Base-by-base conservation (phyloP, 2,888 invertebrate genomes). In the Diaphora mendica region DNA sequence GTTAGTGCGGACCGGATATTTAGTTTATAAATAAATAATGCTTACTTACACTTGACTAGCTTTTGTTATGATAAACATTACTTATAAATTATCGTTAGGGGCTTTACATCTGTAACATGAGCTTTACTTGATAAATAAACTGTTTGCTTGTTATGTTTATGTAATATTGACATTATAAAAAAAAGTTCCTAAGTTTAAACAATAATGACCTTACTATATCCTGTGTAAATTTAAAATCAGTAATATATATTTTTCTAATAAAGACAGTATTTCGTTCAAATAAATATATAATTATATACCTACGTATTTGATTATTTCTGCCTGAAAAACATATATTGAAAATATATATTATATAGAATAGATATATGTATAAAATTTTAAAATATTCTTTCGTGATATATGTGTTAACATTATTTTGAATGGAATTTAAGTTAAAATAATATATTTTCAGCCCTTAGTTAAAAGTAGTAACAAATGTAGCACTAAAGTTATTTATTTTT, bases 1-100 rank as follows among this genome's bases (percentile, higher is more conserved):
- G 77, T 80, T 79, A 51, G 73, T 70, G 69, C 74, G 69, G 83
- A 85, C 91, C 92, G 92, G 92, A 93, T 91, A 91, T 86, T 88
- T 87, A 87, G 88, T 85, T 90, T 90, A 91, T 91, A 90, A 91
- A 90, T 91, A 89, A 88, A 87, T 87, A 88, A 83, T 77, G 86
- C 82, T 84, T 79, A 81, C 81, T 80, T 82, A 83, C 76, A 79
- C 81, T 83, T 82, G 70, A 68, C 59, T 74, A 79, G 81, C 83
- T 85, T 85, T 86, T 85, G 81, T 83, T 84, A 82, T 84, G 87
- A 88, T 87, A 88, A 85, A 75, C 68, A 72, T 23, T 74, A 79
- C 79, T 84, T 82, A 84, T 86, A 75, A 73, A 64, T 68, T 71
- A 82, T 86, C 77, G 74, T 66, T 69, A 71, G 82, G 85, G 82